Percentiles rank a stretch among this genome's conserved stretches.
phyloP scores from a whole-genome alignment of 2,888 invertebrate genomes.

The Trichopoda pennipes region DNA sequence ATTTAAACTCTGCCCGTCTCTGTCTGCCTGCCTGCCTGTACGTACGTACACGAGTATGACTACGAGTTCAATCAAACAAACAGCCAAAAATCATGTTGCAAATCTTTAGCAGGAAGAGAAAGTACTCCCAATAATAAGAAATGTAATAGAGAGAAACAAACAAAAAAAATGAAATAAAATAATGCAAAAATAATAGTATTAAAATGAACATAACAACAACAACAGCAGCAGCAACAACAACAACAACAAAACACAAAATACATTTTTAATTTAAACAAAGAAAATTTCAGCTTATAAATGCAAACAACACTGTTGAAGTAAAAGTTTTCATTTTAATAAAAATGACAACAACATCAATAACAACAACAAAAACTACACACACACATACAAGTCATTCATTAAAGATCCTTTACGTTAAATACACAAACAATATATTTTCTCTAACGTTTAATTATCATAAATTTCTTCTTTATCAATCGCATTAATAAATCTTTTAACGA shows the following conservation, averaged over 20 bases:
- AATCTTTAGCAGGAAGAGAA: conserved; percentile 66
- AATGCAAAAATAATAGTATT: conserved; percentile 15
- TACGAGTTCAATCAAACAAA: conserved; percentile 19
- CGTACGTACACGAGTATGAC: no score
- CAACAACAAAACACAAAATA: conserved; percentile 2
- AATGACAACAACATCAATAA: no score
- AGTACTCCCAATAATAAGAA: conserved; percentile 62
- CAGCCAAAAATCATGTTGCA: conserved; percentile 44
- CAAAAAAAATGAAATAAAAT: not conserved
- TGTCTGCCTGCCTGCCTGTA: no score
- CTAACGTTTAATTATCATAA: conserved; percentile 26
- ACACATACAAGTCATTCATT: no score
- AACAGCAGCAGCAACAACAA: not conserved
- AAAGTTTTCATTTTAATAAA: not conserved
- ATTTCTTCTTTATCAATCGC: not conserved
- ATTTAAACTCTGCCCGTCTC: no score
- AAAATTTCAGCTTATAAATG: conserved; percentile 8
- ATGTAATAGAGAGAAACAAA: conserved; percentile 22
- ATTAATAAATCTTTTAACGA: not conserved
- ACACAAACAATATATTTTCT: not conserved
- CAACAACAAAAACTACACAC: no score
- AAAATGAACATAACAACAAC: conserved; percentile 32
- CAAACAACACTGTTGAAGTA: not conserved
- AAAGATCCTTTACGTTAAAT: conserved; percentile 27
- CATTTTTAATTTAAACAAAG: conserved; percentile 21